Percentiles rank a stretch among this genome's conserved stretches.
These are phyloP conservation scores for Willisornis vidua DNA, from an alignment of 2,113 vertebrate genomes.

Conservation along the genomic window DNA sequence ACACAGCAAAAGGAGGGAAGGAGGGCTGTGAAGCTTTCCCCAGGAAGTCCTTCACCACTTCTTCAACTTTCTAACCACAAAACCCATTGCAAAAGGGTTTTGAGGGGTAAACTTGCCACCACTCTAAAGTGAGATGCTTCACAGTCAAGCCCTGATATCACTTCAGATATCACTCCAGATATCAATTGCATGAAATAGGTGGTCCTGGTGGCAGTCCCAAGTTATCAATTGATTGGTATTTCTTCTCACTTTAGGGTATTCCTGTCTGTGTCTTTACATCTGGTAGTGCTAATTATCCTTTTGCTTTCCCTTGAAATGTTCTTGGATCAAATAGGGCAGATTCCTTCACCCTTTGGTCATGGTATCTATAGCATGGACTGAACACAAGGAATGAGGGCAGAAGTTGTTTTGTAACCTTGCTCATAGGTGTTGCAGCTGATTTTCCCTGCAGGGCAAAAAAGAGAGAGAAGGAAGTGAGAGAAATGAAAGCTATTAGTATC, in stretches of 20 bases:
- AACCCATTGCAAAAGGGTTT: background rate
- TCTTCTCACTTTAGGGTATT: background rate
- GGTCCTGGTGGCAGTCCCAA: background rate
- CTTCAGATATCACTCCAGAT: background rate
- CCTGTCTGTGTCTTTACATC: background rate
- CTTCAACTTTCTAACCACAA: background rate
- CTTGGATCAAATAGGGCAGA: background rate
- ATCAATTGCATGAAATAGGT: background rate
- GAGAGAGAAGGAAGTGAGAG: background rate
- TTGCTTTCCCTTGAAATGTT: background rate
- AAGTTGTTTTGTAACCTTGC: background rate
- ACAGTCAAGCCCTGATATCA: background rate
- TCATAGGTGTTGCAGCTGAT: background rate
- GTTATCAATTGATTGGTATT: background rate
- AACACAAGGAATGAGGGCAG: background rate
- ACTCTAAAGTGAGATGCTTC: background rate
- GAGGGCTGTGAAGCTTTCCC: background rate
- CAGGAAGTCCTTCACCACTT: background rate
- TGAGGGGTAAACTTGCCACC: background rate
- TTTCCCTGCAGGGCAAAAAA: background rate
- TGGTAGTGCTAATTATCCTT: background rate
- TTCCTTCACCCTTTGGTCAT: background rate
- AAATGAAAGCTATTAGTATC: constrained; percentile 23
- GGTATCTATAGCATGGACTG: background rate
- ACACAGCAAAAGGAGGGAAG: background rate